phyloP scores from a whole-genome alignment of 2,797 vertebrate genomes.

The Novumbra hubbsi region DNA sequence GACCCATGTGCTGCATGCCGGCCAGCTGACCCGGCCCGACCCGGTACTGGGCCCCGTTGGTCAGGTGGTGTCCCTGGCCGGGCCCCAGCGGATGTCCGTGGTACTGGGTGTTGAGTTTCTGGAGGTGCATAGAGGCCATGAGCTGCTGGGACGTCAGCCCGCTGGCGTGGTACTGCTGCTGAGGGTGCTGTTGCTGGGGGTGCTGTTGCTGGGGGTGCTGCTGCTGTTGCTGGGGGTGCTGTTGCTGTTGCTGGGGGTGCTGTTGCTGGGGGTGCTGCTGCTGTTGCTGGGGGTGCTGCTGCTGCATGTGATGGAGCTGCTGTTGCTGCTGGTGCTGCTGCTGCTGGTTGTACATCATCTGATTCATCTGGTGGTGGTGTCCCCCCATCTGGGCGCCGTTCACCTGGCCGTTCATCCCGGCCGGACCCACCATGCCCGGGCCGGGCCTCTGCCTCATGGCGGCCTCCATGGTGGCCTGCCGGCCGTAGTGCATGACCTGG shows the following conservation, averaged over 20 bases:
- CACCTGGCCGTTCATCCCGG: conserved; percentile 62
- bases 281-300: conserved; percentile 66
- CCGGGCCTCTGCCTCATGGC: conserved; percentile 74
- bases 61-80: conserved; percentile 72
- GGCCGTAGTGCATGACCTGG: conserved; percentile 82
- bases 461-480: conserved; percentile 75
- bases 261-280: conserved; percentile 57
- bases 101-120: conserved; percentile 89
- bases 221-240: conserved; percentile 37
- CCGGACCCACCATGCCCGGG: conserved; percentile 63
- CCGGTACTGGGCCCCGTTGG: conserved; percentile 73
- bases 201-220: conserved; percentile 69
- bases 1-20: conserved; percentile 75
- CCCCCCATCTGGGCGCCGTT: conserved; percentile 74
- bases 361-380: conserved; percentile 78
- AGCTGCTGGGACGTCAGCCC: conserved; percentile 81
- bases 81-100: conserved; percentile 79
- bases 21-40: conserved; percentile 71
- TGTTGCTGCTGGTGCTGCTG: conserved; percentile 57
- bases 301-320: conserved; percentile 62
- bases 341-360: conserved; percentile 79
- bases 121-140: conserved; percentile 90
- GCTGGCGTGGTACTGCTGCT: conserved; percentile 72
- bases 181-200: conserved; percentile 65
- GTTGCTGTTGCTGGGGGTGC: conserved; percentile 45